Evolutionary conservation across 92 coral and sea anemone species (phyloP).

Genomic region (Epizoanthus rinbou): DNA sequence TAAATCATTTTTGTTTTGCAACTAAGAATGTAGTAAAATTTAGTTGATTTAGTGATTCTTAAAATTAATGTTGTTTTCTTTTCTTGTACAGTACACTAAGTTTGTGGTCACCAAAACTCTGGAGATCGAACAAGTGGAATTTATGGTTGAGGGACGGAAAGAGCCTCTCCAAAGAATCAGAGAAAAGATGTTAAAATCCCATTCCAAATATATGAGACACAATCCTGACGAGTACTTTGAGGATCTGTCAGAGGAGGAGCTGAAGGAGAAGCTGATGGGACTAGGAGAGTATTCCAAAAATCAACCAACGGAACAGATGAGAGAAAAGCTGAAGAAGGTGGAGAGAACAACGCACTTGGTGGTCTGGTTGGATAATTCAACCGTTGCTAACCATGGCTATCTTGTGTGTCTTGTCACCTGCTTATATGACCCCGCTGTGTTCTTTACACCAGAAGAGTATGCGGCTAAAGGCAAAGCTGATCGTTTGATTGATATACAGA

Average conservation of each 20-base stretch:
- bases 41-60: no score
- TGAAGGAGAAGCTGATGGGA: conserved; percentile 16
- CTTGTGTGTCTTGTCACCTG: conserved; percentile 41
- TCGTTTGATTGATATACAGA: conserved; percentile 30
- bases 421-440: conserved; percentile 39
- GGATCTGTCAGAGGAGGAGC: conserved; percentile 3
- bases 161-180: conserved; percentile 42
- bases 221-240: conserved; percentile 18
- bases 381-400: conserved; percentile 51
- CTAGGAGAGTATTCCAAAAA: conserved; percentile 27
- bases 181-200: conserved; percentile 25
- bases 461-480: conserved; percentile 22
- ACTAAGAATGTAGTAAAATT: no score
- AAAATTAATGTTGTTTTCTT: background rate
- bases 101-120: conserved; percentile 1
- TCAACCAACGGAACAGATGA: conserved; percentile 35
- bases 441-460: conserved; percentile 29
- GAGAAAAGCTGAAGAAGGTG: conserved; percentile 10
- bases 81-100: conserved; percentile 42
- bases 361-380: conserved; percentile 50
- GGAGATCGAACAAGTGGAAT: conserved; percentile 14
- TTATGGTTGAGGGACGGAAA: conserved; percentile 46
- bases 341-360: conserved; percentile 35
- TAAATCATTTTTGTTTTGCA: no score
- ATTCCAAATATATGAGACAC: conserved; percentile 35